Evolutionary conservation across 2,888 invertebrate genomes (phyloP).

Genomic region (Sminthurides aquaticus): DNA sequence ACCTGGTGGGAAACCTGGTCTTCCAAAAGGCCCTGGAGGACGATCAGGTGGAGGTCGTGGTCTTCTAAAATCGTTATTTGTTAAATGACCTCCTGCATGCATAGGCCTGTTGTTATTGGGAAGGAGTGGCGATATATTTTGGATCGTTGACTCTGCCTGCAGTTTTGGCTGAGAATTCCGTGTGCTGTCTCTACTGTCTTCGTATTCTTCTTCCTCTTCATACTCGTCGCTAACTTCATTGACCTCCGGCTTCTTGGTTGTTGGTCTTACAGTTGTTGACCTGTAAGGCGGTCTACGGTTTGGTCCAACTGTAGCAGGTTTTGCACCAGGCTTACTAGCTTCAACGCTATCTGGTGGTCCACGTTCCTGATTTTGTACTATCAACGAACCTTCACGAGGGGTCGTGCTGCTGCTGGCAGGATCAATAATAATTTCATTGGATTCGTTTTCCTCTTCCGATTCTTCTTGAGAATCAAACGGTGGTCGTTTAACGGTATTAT

Average conservation of each 20-base stretch:
- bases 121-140: slow-evolving; percentile 34
- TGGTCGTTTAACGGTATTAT: neutral
- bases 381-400: slow-evolving; percentile 7
- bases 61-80: slow-evolving; percentile 20
- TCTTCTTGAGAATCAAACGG: slow-evolving; percentile 8
- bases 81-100: slow-evolving; percentile 34
- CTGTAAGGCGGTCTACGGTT: slow-evolving; percentile 6
- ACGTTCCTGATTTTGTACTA: slow-evolving; percentile 18
- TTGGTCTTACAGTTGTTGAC: neutral
- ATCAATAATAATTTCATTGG: slow-evolving; percentile 21
- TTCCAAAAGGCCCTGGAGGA: neutral
- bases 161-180: slow-evolving; percentile 7
- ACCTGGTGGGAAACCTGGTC: neutral
- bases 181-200: slow-evolving; percentile 25
- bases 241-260: neutral
- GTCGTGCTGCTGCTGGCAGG: slow-evolving; percentile 16
- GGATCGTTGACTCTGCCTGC: slow-evolving; percentile 13
- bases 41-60: slow-evolving; percentile 8
- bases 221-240: slow-evolving; percentile 23
- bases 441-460: slow-evolving; percentile 15
- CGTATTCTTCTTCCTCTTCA: slow-evolving; percentile 29
- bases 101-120: slow-evolving; percentile 15
- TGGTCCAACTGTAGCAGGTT: neutral
- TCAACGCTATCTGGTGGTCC: neutral
- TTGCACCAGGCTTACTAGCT: neutral